phyloP scores from a whole-genome alignment of 2,888 invertebrate species.

The Folsomia candida region DNA sequence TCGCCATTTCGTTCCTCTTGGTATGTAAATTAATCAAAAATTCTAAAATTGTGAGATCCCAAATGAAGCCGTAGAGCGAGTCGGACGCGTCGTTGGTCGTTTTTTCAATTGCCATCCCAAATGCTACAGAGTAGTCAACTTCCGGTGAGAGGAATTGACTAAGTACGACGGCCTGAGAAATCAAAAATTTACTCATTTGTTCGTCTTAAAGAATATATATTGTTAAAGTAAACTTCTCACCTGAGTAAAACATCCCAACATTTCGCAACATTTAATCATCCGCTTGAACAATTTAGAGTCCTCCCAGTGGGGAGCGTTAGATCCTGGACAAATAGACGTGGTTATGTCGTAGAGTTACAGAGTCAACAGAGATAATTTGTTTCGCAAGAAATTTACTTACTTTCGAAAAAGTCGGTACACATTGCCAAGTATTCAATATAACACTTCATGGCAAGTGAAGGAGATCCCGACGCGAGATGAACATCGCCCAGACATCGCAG shows the following conservation, averaged over 20 bases:
- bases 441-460: slow-evolving; percentile 68
- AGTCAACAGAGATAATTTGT: no score
- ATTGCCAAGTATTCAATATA: slow-evolving; percentile 83
- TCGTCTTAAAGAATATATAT: no score
- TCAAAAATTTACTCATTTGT: no score
- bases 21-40: slow-evolving; percentile 82
- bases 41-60: slow-evolving; percentile 93
- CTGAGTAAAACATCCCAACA: slow-evolving; percentile 78
- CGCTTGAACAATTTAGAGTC: slow-evolving; percentile 79
- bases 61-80: slow-evolving; percentile 88
- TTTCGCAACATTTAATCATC: slow-evolving; percentile 87
- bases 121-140: slow-evolving; percentile 85
- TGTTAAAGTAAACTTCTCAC: slow-evolving; percentile 51
- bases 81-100: slow-evolving; percentile 80
- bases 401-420: slow-evolving; percentile 80
- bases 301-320: slow-evolving; percentile 67
- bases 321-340: no score
- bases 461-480: slow-evolving; percentile 59
- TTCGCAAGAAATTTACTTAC: no score
- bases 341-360: no score
- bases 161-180: slow-evolving; percentile 86
- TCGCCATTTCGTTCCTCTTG: slow-evolving; percentile 82
- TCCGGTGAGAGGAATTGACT: slow-evolving; percentile 85
- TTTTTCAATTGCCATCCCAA: slow-evolving; percentile 81
- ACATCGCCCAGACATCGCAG: slow-evolving; percentile 74